Evolutionary conservation across 2,113 vertebrate genomes (phyloP).

Genomic region (Myrmecobius fasciatus): DNA sequence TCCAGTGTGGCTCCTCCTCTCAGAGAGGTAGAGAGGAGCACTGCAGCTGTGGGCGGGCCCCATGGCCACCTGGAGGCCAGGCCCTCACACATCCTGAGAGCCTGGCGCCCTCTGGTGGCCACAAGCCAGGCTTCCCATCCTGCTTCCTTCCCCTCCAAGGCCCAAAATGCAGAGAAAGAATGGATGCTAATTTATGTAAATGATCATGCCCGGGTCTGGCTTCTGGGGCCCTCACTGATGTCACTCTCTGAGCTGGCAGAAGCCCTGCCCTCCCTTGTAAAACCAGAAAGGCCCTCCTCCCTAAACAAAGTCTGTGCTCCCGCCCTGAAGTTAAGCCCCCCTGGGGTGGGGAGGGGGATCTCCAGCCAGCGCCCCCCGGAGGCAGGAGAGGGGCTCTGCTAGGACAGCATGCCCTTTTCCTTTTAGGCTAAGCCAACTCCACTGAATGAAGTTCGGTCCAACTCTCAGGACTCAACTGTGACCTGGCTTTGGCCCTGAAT

Average conservation of each 20-base stretch:
- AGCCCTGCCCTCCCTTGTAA: background rate
- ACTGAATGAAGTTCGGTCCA: background rate
- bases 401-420: background rate
- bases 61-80: background rate
- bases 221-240: background rate
- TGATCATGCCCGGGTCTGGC: background rate
- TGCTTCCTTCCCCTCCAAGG: accelerated
- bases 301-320: background rate
- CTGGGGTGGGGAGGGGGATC: too few relatives aligned
- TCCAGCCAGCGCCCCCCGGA: background rate
- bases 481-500: background rate
- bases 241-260: background rate
- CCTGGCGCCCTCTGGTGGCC: conserved; percentile 23
- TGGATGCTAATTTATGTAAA: background rate
- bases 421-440: background rate
- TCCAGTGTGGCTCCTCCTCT: background rate
- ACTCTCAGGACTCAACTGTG: background rate
- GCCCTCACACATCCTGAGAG: background rate
- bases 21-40: background rate
- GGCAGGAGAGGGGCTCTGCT: background rate
- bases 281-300: background rate
- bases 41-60: accelerated
- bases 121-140: accelerated
- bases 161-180: background rate
- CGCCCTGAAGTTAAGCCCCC: background rate